Base-by-base conservation (phyloP, 1,140 invertebrate species). In the Gerris buenoi region DNA sequence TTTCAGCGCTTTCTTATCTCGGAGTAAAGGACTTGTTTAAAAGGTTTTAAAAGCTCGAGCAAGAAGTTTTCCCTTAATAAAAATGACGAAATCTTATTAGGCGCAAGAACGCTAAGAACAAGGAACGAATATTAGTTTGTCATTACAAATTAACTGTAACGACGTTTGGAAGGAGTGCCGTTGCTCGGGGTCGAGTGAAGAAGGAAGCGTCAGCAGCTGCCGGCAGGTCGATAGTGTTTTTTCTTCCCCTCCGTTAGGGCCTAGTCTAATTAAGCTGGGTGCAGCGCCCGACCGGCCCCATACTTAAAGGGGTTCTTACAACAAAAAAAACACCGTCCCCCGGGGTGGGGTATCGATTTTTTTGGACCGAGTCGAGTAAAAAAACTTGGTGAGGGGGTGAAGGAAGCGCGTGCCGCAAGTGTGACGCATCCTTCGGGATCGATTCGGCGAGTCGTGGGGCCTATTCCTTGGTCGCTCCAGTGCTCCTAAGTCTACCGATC, bases 341-440 rank as follows among this genome's bases (percentile, higher is more conserved):
- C 15, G 58, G 58, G 58, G 58, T 60, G 58, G 58, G 58, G 58
- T 60, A 60, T 60, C 58, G 58, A 60, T 60, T 60, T 60, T 60
- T 60, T 60, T 25, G 5, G 3, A 13, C 58, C 3, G 58, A 22
- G 3, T 5, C 5, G 23, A 22, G 5, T 5, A 22, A 25, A 60
- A 60, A 60, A 60, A 60, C 33, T 15, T 25, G 23, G 58, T 25
- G 58, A 15, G 58, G 23, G 58, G 58, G 58, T 60, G 15, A 25
- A 60, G 58, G 58, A 60, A 60, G 23, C 58, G 58, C 23, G 58
- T 60, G 58, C 58, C 58, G 23, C 23, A 15, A 25, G 15, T 22
- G 58, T 60, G 58, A 60, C 58, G 58, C 58, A 60, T 60, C 58
- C n/a, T n/a, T n/a, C 5, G 33, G 33, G 33, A 46, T 46, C 33